Evolutionary conservation across 2,797 vertebrate genomes (phyloP), one percentile per base, ranked within the genome.

Genomic region (Sardinella longiceps): DNA sequence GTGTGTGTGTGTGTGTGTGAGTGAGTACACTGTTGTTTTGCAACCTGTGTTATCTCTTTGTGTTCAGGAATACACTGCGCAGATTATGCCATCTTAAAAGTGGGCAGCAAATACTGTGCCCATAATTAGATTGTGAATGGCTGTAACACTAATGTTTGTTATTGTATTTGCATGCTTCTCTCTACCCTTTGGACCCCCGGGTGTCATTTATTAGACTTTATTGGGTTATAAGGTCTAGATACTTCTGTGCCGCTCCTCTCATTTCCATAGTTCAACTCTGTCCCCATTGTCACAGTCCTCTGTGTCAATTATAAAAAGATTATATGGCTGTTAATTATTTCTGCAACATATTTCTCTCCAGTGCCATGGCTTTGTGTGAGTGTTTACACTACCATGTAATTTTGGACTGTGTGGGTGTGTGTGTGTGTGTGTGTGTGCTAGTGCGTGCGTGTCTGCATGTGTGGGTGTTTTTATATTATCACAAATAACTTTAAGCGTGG

Each of bases 61-160:
- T 77, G 43, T 43, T 77, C 70, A 77, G 70, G 70, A 77, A 77
- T 77, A n/a, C 70, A 18, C 70, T 77, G 70, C 70, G n/a, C 15
- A 77, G 70, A 77, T 77, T 43, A 43, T 37, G 39, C 70, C 70
- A 39, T 37, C 37, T 77, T 77, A 43, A 77, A 77, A 77, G 70
- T 43, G 70, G 33, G 18, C 15, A 77, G 70, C 70, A 77, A 23
- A 23, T 43, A 10, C 37, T 7, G 20, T 23, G 15, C 9, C 18
- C 18, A 37, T 77, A 77, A 77, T 77, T 77, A 39, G 70, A 77
- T 77, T 77, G 70, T 20, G 70, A 77, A 77, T 43, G 70, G 70
- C 70, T 77, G 70, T 43, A 77, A 77, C 37, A 77, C 37, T 77
- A 77, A 43, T 77, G 70, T 77, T 43, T 77, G 6, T 28, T 37